Conservation (phyloP, 2,888 invertebrate species). For the Oasisia sp. region DNA sequence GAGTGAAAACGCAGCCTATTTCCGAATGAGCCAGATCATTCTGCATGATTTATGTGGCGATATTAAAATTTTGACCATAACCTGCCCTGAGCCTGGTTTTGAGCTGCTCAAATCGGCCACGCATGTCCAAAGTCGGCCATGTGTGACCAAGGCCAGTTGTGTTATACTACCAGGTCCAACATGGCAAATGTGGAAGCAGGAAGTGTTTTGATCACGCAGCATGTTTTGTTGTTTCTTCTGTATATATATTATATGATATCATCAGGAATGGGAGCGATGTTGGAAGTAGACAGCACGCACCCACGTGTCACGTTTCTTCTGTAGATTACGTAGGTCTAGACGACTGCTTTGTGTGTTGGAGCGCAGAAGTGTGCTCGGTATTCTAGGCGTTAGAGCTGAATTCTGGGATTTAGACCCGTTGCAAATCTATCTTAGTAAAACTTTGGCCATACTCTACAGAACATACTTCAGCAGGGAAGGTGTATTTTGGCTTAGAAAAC, state of each 20-base stretch:
- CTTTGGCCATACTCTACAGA: constrained; percentile 18
- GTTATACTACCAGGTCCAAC: constrained; percentile 8
- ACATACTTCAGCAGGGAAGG: constrained; percentile 7
- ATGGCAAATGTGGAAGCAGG: not conserved
- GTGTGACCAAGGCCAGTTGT: constrained; percentile 9
- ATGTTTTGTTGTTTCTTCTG: constrained; percentile 23
- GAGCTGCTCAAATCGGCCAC: constrained; percentile 14
- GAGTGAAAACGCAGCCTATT: constrained; percentile 13
- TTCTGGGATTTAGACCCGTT: constrained; percentile 19
- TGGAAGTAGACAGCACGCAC: not conserved
- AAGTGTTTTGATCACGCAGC: constrained; percentile 25
- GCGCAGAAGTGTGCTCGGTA: constrained; percentile 18
- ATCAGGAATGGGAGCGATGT: constrained; percentile 22
- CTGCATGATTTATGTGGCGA: not conserved
- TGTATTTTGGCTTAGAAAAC: constrained; percentile 19
- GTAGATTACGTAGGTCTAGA: constrained; percentile 25
- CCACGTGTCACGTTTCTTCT: constrained; percentile 19
- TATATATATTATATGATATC: constrained; percentile 26
- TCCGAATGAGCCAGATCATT: not conserved
- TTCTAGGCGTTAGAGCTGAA: constrained; percentile 23
- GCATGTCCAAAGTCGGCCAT: not conserved
- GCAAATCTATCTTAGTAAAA: constrained; percentile 23
- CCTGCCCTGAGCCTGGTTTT: constrained; percentile 21
- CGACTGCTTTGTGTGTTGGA: constrained; percentile 24
- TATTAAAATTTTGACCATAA: not conserved